Evolutionary conservation across 2,888 invertebrate genomes (phyloP), one percentile per base, ranked within the genome.

Genomic region (Sylvicola cinctus): DNA sequence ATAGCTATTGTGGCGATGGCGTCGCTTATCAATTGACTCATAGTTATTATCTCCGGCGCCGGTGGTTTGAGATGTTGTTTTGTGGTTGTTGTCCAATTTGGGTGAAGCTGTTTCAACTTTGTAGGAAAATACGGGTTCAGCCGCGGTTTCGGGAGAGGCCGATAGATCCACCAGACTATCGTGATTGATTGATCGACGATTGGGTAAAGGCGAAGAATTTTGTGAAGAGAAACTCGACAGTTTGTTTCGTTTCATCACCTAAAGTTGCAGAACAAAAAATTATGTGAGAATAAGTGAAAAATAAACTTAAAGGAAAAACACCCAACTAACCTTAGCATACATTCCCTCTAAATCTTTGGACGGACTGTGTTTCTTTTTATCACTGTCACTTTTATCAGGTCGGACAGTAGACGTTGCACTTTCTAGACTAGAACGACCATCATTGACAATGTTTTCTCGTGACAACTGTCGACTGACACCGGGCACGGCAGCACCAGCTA

Each of bases 261-360:
- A 32, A 3, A n/a, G 39, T 31, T 12, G 29, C 16, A 27, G 10
- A 10, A 26, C 29, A 1, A 31, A 14, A 26, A 31, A 29, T 20
- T n/a, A n/a, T n/a, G n/a, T n/a, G n/a, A n/a, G n/a, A n/a, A n/a
- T n/a, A n/a, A 20, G 4, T 20, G 4, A 20, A 20, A 20, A 20
- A 20, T 20, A 20, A 6, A 20, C 8, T 20, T 20, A 20, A 20
- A 8, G 8, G 4, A 20, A 20, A 8, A 20, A 13, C 16, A 15
- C 17, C 12, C 28, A 6, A 23, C 71, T 68, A 14, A 85, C 85
- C 61, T 85, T 87, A 2, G 85, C 85, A 52, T 87, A 87, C 74
- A 87, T 79, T 46, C 83, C 84, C 45, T 85, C 85, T n/a, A 84
- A 58, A 43, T 77, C 78, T 41, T 72, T 68, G 15, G 68, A 63